Base-by-base conservation (phyloP, 2,113 vertebrate species). In the Aplodontia rufa region DNA sequence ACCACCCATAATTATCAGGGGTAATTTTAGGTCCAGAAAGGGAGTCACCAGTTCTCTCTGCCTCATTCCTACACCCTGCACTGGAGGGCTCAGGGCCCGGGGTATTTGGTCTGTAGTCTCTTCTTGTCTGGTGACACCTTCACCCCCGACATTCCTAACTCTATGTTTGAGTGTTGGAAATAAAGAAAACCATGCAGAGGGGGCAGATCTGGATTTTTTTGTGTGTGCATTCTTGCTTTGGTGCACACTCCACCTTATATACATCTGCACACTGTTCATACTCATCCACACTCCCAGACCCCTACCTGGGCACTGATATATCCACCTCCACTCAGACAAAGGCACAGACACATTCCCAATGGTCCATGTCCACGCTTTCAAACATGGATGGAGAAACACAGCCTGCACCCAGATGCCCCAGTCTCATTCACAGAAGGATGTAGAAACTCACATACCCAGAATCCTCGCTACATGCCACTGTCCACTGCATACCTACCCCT, bases 1-100 rank as follows among this genome's bases (percentile, higher is more conserved):
- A 78, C 91, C 51, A 82, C 20, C 83, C 90, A 19, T 92, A 95
- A 82, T 96, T 95, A 83, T 79, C 51, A 58, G 75, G 42, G 40
- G 53, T 95, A 88, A 95, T 85, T 90, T 97, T 78, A 91, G 60
- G 91, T 66, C 87, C 17, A 11, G 84, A 87, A 94, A 93, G 74
- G 78, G 89, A 93, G 35, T 60, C 42, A 69, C 49, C n/a, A 19
- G 35, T 74, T 92, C 76, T 90, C 45, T 81, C 62, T 35, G 35
- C 51, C 79, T 93, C 60, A 92, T 42, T 69, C 49, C 51, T 13
- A 76, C 20, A 19, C n/a, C 42, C 86, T 87, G 47, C 85, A 32
- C 55, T 55, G 40, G 30, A 87, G 64, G 69, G 22, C 42, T 16
- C 0, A 19, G 69, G 49, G 24, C n/a, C 28, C 0, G 28, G 75